Evolutionary conservation across 2,888 invertebrate species (phyloP).

Genomic region (Exephanes ischioxanthus): DNA sequence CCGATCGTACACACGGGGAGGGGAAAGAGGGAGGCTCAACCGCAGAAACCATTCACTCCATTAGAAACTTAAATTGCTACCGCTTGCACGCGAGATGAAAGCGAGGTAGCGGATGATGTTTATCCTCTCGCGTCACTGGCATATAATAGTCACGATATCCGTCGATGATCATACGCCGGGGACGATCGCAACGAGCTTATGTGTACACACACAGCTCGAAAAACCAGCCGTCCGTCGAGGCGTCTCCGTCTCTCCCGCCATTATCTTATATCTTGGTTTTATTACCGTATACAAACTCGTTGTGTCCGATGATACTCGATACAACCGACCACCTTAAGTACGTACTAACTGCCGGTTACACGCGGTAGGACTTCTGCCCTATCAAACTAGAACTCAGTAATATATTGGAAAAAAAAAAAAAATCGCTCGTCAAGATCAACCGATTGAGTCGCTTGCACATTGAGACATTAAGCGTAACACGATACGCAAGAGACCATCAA

Average conservation of each 20-base stretch:
- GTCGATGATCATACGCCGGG: constrained; percentile 46
- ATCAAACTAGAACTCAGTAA: neutral
- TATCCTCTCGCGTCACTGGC: constrained; percentile 54
- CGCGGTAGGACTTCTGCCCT: constrained; percentile 39
- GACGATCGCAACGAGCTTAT: constrained; percentile 17
- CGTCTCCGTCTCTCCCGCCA: neutral
- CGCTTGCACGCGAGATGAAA: constrained; percentile 44
- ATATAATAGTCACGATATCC: constrained; percentile 47
- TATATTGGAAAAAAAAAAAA: neutral
- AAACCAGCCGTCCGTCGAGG: neutral
- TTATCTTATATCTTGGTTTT: constrained; percentile 11
- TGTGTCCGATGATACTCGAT: constrained; percentile 7
- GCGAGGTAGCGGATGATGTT: constrained; percentile 51
- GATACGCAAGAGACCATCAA: constrained; percentile 30
- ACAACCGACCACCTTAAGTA: constrained; percentile 10
- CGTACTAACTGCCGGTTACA: constrained; percentile 76
- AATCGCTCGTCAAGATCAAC: constrained; percentile 51
- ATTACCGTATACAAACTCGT: neutral
- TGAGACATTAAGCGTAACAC: constrained; percentile 47
- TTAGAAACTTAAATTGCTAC: constrained; percentile 54
- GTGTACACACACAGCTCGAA: neutral
- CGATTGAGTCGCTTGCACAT: constrained; percentile 34
- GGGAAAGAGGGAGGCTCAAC: constrained; percentile 24
- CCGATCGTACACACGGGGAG: constrained; percentile 21
- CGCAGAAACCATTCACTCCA: constrained; percentile 33